These are phyloP conservation scores for Platyscapa corneri DNA, from an alignment of 1,140 invertebrate genomes.

Conservation along the genomic window DNA sequence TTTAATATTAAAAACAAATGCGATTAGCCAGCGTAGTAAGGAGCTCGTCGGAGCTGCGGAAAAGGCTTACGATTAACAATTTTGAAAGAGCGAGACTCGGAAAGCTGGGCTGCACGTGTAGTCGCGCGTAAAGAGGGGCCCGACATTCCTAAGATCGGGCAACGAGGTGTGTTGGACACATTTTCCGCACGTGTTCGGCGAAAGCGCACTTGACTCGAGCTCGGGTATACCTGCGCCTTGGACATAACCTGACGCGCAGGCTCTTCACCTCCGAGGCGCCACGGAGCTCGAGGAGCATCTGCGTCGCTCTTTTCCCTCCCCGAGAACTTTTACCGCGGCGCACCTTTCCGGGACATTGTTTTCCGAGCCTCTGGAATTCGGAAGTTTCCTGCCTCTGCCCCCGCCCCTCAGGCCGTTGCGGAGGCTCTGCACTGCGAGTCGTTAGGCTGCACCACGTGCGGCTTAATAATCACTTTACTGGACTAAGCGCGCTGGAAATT, in stretches of 20 bases:
- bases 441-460: no score
- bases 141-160: neutral
- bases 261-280: neutral
- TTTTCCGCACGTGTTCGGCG: slow-evolving; percentile 17
- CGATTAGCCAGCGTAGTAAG: neutral
- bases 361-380: no score
- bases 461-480: neutral
- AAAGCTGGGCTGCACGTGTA: slow-evolving; percentile 21
- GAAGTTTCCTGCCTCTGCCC: no score
- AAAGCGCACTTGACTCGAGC: neutral
- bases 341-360: no score
- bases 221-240: neutral
- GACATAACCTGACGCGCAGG: neutral
- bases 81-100: neutral
- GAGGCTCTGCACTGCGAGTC: no score
- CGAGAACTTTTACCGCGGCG: no score
- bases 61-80: neutral
- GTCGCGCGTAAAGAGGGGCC: neutral
- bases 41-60: neutral
- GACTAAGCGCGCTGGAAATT: neutral
- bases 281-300: neutral
- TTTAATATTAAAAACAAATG: neutral
- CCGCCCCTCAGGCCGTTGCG: no score
- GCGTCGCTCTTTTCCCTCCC: no score
- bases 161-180: slow-evolving; percentile 11